Base-by-base conservation (phyloP, 2,797 vertebrate genomes). In the Tadarida brasiliensis region DNA sequence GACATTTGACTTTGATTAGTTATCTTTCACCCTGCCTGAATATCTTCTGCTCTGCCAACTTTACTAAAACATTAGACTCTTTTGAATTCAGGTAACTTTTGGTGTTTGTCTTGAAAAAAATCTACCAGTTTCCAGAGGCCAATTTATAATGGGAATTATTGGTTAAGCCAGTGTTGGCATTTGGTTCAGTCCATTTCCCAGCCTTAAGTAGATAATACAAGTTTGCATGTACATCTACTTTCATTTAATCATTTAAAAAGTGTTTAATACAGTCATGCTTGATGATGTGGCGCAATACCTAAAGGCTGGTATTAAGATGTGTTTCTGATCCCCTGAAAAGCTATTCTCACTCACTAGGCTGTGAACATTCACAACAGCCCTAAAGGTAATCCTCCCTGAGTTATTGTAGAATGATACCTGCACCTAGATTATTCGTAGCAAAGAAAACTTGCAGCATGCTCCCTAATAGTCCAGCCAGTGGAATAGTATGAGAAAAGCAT, bases 261-360 rank as follows among this genome's bases (percentile, higher is more conserved):
- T 81, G 82, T 94, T 91, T 87, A 96, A 96, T 96, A 65, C 77
- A 51, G 93, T 82, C 93, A 86, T 90, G 91, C 90, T 96, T 96
- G 68, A 77, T 93, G 95, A 83, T 90, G 93, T n/a, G 2, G 73
- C 70, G 83, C 83, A 95, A 78, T 89, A 81, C 89, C 84, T 78
- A 63, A 96, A 95, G 87, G 95, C 91, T 90, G 44, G 86, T 68
- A 76, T 90, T 96, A 95, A 93, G 96, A 93, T 96, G 95, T 80
- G 67, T 96, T 95, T 97, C 96, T 96, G 94, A 97, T 96, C 96
- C 84, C 93, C 81, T 85, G 86, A 61, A 94, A 95, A 96, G 95
- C 89, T 95, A 91, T 96, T 97, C 93, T 96, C 89, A 87, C 77
- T 68, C 95, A 96, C 95, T 93, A 94, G 91, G 54, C 97, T 94